These are phyloP conservation scores for Lottia scabra DNA, from an alignment of 2,888 invertebrate genomes.

Conservation along the genomic window DNA sequence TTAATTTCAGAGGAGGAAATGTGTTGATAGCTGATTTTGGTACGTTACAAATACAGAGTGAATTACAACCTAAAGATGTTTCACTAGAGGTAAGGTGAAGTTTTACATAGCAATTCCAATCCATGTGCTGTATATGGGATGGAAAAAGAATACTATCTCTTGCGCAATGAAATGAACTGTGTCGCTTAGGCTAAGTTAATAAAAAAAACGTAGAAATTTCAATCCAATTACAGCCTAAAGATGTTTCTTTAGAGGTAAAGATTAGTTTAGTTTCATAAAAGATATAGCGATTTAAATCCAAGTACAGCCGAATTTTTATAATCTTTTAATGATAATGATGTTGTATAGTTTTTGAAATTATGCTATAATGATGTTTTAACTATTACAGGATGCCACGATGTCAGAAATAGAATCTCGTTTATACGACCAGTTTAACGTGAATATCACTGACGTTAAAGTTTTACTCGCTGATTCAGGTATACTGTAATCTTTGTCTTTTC, in stretches of 20 bases:
- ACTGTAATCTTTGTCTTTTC: too few relatives aligned
- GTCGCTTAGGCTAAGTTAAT: too few relatives aligned
- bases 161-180: too few relatives aligned
- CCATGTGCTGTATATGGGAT: too few relatives aligned
- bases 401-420: constrained; percentile 86
- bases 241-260: constrained; percentile 67
- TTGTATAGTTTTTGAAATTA: too few relatives aligned
- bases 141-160: too few relatives aligned
- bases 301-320: too few relatives aligned
- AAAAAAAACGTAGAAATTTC: too few relatives aligned
- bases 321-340: too few relatives aligned
- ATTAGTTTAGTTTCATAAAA: too few relatives aligned
- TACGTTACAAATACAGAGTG: constrained; percentile 78
- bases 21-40: constrained; percentile 81
- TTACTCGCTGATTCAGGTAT: constrained; percentile 74
- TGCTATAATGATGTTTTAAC: neutral
- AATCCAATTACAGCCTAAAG: constrained; percentile 80
- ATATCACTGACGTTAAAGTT: constrained; percentile 79
- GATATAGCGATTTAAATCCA: too few relatives aligned
- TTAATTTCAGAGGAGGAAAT: constrained; percentile 73
- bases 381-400: constrained; percentile 77
- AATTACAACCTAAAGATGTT: constrained; percentile 78
- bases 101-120: too few relatives aligned
- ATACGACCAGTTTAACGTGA: constrained; percentile 82
- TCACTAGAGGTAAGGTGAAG: constrained; percentile 73